Percentiles rank a stretch among this genome's conserved stretches.
Conservation (phyloP, 37 sponge, comb jelly and placozoan genomes). For the Halisarca cf. caerulea region DNA sequence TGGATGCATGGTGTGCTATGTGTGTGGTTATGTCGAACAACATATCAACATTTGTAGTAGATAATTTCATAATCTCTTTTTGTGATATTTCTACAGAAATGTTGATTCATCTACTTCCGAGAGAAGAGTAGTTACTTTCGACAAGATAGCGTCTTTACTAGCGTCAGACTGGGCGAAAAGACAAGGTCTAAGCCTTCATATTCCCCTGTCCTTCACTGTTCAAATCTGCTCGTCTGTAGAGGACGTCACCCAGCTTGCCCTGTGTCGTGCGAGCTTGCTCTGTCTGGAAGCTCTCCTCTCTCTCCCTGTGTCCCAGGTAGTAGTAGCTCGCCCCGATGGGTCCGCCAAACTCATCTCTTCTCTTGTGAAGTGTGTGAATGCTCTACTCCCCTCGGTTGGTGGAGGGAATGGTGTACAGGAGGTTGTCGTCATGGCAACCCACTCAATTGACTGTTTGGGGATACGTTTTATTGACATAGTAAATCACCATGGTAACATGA, state of each 20-base stretch:
- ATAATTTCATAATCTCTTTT: too few species aligned
- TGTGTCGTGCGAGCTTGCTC: too few species aligned
- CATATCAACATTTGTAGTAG: too few species aligned
- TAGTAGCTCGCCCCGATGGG: background rate
- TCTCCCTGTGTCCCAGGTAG: background rate
- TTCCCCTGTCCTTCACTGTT: background rate
- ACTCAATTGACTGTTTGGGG: background rate
- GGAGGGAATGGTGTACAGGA: too few species aligned
- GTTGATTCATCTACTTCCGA: too few species aligned
- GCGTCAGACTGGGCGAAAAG: background rate
- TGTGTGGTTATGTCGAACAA: too few species aligned
- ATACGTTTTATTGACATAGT: background rate
- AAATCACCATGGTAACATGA: constrained; percentile 3
- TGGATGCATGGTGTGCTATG: background rate
- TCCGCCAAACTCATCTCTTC: background rate
- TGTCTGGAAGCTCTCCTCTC: background rate
- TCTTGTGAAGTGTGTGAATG: background rate
- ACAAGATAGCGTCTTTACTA: background rate
- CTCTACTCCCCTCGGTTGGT: too few species aligned
- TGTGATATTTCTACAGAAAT: too few species aligned
- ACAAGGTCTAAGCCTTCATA: background rate
- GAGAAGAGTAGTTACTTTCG: too few species aligned
- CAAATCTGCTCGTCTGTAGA: background rate
- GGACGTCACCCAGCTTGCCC: too few species aligned
- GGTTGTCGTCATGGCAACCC: too few species aligned